Evolutionary conservation across 1,140 invertebrate genomes (phyloP).

Genomic region (Agraylea sexmaculata): DNA sequence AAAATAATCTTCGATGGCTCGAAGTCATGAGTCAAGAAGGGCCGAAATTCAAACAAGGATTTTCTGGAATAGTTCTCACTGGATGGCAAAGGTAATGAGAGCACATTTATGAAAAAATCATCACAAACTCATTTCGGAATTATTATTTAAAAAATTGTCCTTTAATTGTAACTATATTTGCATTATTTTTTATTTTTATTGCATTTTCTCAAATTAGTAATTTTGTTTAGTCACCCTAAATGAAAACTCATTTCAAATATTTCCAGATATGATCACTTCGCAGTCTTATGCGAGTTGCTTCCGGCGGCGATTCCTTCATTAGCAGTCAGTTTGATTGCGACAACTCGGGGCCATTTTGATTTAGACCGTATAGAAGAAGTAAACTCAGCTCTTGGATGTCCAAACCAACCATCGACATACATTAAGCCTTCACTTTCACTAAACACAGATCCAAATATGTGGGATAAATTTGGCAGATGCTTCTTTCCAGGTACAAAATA

Average conservation of each 20-base stretch:
- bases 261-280: slow-evolving; percentile 75
- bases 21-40: slow-evolving; percentile 47
- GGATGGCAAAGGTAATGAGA: slow-evolving; percentile 58
- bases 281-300: slow-evolving; percentile 77
- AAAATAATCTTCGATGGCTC: slow-evolving; percentile 60
- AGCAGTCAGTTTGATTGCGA: slow-evolving; percentile 46
- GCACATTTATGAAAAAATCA: neutral
- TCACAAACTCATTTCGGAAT: neutral
- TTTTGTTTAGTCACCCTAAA: slow-evolving; percentile 21
- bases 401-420: slow-evolving; percentile 12
- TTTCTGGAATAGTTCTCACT: slow-evolving; percentile 53
- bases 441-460: slow-evolving; percentile 45
- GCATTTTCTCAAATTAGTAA: neutral
- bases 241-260: slow-evolving; percentile 5
- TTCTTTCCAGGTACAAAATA: slow-evolving; percentile 19
- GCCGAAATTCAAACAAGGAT: slow-evolving; percentile 40
- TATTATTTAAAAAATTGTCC: slow-evolving; percentile 3
- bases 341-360: slow-evolving; percentile 50
- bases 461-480: slow-evolving; percentile 45
- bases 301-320: slow-evolving; percentile 65
- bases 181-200: neutral
- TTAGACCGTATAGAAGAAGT: slow-evolving; percentile 40
- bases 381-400: slow-evolving; percentile 45
- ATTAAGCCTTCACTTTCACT: slow-evolving; percentile 30
- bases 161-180: neutral